Percentiles rank a stretch among this genome's conserved stretches.
These are phyloP conservation scores for Chrysemys picta DNA, from an alignment of 2,113 vertebrate species.

Conservation along the genomic window DNA sequence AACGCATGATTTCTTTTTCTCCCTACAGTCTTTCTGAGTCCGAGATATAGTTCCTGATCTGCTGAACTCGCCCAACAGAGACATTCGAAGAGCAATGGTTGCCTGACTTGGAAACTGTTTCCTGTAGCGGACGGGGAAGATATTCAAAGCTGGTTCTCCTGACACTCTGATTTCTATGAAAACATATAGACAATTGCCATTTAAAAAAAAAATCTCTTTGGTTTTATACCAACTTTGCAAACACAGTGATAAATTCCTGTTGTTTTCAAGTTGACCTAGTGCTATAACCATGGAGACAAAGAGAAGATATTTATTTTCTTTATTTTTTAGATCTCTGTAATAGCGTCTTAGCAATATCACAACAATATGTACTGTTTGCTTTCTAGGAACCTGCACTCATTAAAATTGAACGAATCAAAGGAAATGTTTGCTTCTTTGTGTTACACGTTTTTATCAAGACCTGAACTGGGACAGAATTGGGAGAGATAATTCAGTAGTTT, in stretches of 20 bases:
- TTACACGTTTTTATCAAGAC: not conserved
- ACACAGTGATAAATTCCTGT: not conserved
- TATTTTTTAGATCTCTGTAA: slow-evolving; percentile 62
- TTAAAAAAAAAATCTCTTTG: not conserved
- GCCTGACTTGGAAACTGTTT: not conserved
- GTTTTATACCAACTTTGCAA: not conserved
- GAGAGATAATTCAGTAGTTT: not conserved
- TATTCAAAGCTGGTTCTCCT: accelerated
- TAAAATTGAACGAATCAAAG: slow-evolving; percentile 65
- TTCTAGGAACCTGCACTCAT: slow-evolving; percentile 63
- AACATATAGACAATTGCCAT: slow-evolving; percentile 25
- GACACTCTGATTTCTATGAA: slow-evolving; percentile 35
- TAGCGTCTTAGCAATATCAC: slow-evolving; percentile 46
- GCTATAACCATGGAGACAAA: slow-evolving; percentile 56
- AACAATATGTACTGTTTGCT: slow-evolving; percentile 30
- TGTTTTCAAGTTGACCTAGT: slow-evolving; percentile 42
- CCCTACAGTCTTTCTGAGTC: not conserved
- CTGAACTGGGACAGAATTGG: not conserved
- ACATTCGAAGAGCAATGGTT: not conserved
- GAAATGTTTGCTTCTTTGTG: not conserved
- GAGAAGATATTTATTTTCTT: slow-evolving; percentile 65
- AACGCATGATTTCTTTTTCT: not conserved
- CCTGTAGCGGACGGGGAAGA: not conserved
- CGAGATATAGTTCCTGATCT: not conserved
- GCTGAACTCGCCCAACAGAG: not conserved